Conservation (phyloP, 2,113 vertebrate species). For the Girardinichthys multiradiatus region DNA sequence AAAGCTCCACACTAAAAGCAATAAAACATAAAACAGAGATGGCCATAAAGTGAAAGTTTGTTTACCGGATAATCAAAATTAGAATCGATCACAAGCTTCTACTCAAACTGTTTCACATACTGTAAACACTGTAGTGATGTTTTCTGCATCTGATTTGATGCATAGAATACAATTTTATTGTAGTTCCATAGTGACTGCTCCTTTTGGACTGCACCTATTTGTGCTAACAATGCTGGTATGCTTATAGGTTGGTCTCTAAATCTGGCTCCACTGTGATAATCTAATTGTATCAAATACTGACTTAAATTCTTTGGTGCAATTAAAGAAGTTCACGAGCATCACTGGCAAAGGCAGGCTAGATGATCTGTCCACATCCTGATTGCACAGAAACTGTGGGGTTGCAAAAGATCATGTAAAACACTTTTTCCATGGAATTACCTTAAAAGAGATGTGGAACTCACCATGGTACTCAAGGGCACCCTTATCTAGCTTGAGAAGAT, state of each 20-base stretch:
- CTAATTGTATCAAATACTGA: no score
- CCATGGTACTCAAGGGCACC: background rate
- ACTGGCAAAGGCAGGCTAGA: no score
- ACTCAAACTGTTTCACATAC: no score
- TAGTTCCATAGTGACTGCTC: background rate
- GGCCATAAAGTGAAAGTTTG: background rate
- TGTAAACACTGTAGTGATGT: background rate
- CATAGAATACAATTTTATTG: background rate
- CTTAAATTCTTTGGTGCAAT: no score
- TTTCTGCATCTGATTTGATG: background rate
- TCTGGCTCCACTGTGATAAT: no score
- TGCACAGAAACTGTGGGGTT: background rate
- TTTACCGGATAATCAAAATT: background rate
- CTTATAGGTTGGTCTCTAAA: background rate
- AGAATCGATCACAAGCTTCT: background rate
- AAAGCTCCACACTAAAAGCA: background rate
- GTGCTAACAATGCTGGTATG: background rate
- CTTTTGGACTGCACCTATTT: background rate
- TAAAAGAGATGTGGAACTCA: background rate
- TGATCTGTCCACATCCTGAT: no score
- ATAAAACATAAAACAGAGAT: background rate
- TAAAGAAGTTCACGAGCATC: no score
- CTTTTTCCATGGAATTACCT: background rate
- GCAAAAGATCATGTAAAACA: background rate
- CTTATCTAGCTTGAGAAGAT: background rate